Base-by-base conservation (phyloP, 2,797 vertebrate genomes). In the Brachymystax lenok region DNA sequence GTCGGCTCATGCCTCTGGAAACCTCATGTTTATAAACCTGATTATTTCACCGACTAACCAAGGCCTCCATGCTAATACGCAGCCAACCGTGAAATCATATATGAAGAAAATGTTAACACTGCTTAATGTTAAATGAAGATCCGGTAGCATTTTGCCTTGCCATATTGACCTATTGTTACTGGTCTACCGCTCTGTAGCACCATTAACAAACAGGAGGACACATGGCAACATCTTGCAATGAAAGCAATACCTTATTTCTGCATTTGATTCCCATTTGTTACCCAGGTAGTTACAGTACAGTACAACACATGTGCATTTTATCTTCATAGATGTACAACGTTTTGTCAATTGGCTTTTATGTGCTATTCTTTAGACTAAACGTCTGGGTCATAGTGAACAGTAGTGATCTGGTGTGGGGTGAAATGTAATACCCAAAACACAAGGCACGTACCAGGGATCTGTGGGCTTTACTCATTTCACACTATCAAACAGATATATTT, bases 401-500 rank as follows among this genome's bases (percentile, higher is more conserved):
- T 33, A 27, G 21, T 19, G 51, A 10, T 72, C 50, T 24, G 51
- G 16, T 54, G 40, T 71, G 21, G 54, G 40, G 21, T 71, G 46
- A 33, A 67, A 77, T 69, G 56, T 61, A 40, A 54, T 19, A 46
- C 16, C 56, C 28, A 51, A 72, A 21, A 71, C 35, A 30, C 21
- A 19, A 51, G 46, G 28, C 61, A 21, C 27, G 13, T 17, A 46
- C 40, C 4, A 52, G 46, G 27, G 50, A 74, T 54, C 54, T 74
- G 27, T 61, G 59, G 19, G 67, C n/a, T 72, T 79, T 33, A 71
- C 30, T 85, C 71, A 46, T 88, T 85, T 89, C 81, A 77, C 86
- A 85, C 84, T 83, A 86, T 82, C 73, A 80, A 79, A 89, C 79
- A 81, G 74, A 77, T 85, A 80, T 87, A 83, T 79, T 67, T 64